A percentile compares a stretch with the other conserved stretches of the same genome.
phyloP scores from a whole-genome alignment of 2,888 invertebrate genomes.

The Epirrita christyi region DNA sequence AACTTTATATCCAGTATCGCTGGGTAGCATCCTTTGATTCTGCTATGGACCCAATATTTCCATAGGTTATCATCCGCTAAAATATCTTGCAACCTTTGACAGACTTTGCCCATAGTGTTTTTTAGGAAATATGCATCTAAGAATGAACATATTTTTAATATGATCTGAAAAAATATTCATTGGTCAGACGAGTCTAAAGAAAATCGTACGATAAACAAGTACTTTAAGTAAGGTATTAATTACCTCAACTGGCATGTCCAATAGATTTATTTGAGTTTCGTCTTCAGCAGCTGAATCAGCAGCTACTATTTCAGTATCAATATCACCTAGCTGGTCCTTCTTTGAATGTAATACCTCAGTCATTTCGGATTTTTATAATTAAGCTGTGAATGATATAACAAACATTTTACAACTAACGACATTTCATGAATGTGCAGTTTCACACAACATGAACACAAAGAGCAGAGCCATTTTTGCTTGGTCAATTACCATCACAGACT shows the following conservation, averaged over 20 bases:
- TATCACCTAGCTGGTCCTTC: conserved; percentile 56
- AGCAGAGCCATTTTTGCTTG: conserved; percentile 24
- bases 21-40: conserved; percentile 69
- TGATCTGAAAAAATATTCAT: conserved; percentile 71
- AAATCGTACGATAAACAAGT: neutral
- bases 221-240: conserved; percentile 8
- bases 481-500: too few species aligned
- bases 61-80: conserved; percentile 83
- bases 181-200: neutral
- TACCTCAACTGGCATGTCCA: conserved; percentile 77
- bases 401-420: neutral
- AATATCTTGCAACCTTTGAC: conserved; percentile 83
- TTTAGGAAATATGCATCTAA: conserved; percentile 83
- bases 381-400: conserved; percentile 31
- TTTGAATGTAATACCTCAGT: conserved; percentile 62
- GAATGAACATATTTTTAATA: conserved; percentile 86
- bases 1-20: conserved; percentile 64
- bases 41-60: conserved; percentile 80
- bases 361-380: conserved; percentile 50
- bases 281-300: conserved; percentile 41
- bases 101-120: conserved; percentile 80
- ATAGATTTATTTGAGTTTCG: conserved; percentile 53
- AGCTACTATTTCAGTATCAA: conserved; percentile 51
- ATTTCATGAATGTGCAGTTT: too few species aligned
- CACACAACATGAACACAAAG: conserved; percentile 1